Percentiles rank a stretch among this genome's conserved stretches.
phyloP scores from a whole-genome alignment of 2,113 vertebrate genomes.

The Gymnobelideus leadbeateri region DNA sequence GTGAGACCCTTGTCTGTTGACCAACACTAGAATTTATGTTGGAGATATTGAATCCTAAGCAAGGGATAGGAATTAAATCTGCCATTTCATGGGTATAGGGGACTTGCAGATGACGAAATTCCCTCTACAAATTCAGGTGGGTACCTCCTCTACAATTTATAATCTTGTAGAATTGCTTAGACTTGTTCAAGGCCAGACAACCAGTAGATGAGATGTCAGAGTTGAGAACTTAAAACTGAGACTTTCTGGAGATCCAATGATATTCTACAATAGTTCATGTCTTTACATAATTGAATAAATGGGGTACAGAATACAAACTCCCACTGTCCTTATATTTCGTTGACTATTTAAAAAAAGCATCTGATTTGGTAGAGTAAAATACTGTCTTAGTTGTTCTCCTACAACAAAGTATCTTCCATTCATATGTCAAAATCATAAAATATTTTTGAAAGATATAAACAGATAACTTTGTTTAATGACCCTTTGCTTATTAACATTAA shows the following conservation, averaged over 20 bases:
- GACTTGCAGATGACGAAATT: not conserved
- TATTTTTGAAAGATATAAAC: not conserved
- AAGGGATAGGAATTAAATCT: not conserved
- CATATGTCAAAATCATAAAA: not conserved
- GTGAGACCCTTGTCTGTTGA: not conserved
- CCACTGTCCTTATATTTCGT: no score
- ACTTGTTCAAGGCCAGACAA: not conserved
- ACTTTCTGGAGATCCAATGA: not conserved
- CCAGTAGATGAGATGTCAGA: not conserved
- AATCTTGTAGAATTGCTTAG: not conserved
- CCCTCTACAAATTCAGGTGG: not conserved
- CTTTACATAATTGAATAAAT: not conserved
- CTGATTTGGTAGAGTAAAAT: no score
- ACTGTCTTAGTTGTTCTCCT: not conserved
- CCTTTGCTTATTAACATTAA: not conserved
- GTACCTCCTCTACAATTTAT: not conserved
- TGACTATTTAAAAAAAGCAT: no score
- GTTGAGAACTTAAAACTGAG: not conserved
- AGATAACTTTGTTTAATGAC: not conserved
- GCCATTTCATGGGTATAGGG: not conserved
- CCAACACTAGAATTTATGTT: not conserved
- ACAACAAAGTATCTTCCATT: not conserved
- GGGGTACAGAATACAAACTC: not conserved
- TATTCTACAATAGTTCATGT: not conserved
- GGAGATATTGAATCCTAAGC: not conserved